These are phyloP conservation scores for Heliangelus exortis DNA, from an alignment of 2,797 vertebrate species.

Conservation along the genomic window DNA sequence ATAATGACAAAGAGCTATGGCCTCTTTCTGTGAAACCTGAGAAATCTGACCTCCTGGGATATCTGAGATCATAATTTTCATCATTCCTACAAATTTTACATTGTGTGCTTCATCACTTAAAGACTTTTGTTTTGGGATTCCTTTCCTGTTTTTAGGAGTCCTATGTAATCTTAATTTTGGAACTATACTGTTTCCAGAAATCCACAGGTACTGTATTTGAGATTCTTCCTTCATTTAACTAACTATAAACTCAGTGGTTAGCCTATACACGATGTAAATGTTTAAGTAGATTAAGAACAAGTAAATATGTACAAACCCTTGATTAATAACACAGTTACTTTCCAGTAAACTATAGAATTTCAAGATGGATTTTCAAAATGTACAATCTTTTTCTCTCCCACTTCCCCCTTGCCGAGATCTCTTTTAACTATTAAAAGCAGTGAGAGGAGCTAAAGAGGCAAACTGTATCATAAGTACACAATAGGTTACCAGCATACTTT, in stretches of 20 bases:
- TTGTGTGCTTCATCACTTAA: not conserved
- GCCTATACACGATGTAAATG: not conserved
- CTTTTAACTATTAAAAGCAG: not conserved
- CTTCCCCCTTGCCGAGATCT: not conserved
- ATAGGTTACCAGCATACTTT: not conserved
- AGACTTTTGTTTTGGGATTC: not conserved
- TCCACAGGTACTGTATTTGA: not conserved
- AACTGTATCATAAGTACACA: not conserved
- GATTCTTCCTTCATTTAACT: not conserved
- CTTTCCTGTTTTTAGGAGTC: not conserved
- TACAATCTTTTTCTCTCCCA: not conserved
- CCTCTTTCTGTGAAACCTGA: not conserved
- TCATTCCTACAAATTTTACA: not conserved
- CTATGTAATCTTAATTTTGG: not conserved
- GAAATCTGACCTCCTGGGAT: not conserved
- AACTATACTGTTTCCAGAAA: not conserved
- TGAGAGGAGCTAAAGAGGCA: not conserved
- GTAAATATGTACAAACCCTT: not conserved
- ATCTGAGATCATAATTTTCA: not conserved
- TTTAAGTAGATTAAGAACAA: not conserved
- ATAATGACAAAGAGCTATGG: rapidly evolving
- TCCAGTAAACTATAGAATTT: not conserved
- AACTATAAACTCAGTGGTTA: not conserved
- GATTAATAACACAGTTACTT: not conserved
- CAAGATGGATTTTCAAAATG: not conserved